Conservation (phyloP, 2,113 vertebrate genomes). For the Corydoras maculifer region DNA sequence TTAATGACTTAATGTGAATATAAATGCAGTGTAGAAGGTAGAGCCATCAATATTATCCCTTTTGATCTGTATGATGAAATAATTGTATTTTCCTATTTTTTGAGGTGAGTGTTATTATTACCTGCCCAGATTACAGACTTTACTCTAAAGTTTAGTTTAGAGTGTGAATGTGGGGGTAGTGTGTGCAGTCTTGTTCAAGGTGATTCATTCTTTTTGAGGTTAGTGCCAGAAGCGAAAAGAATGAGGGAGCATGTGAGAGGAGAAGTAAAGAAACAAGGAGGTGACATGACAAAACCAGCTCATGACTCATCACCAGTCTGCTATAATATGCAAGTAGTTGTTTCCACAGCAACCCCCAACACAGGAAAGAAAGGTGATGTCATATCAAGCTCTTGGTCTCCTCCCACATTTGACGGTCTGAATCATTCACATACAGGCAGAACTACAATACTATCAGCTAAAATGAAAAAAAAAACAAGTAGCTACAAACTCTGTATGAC, state of each 20-base stretch:
- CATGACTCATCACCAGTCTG: constrained; percentile 32
- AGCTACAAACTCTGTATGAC: constrained; percentile 13
- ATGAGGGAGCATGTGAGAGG: constrained; percentile 7
- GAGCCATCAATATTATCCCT: too few relatives aligned
- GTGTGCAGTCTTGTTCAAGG: constrained; percentile 3
- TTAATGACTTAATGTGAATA: not conserved
- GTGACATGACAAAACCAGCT: constrained; percentile 9
- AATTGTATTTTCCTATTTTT: not conserved
- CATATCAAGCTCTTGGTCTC: constrained; percentile 26
- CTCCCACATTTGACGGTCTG: constrained; percentile 30
- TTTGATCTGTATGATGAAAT: not conserved
- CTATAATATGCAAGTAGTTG: constrained; percentile 30
- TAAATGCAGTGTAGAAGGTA: not conserved
- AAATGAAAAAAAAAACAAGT: not conserved
- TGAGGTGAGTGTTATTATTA: not conserved
- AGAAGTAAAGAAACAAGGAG: constrained; percentile 2
- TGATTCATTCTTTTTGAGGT: constrained; percentile 25
- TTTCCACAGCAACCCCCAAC: constrained; percentile 38
- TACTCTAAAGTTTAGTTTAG: not conserved
- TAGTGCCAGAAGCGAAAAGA: not conserved
- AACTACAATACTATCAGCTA: constrained; percentile 11
- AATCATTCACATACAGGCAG: constrained; percentile 30
- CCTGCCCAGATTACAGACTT: not conserved
- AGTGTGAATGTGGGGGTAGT: not conserved
- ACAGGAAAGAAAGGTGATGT: constrained; percentile 41